These are phyloP conservation scores for Xanthia togata DNA, from an alignment of 2,888 invertebrate genomes.

Conservation along the genomic window DNA sequence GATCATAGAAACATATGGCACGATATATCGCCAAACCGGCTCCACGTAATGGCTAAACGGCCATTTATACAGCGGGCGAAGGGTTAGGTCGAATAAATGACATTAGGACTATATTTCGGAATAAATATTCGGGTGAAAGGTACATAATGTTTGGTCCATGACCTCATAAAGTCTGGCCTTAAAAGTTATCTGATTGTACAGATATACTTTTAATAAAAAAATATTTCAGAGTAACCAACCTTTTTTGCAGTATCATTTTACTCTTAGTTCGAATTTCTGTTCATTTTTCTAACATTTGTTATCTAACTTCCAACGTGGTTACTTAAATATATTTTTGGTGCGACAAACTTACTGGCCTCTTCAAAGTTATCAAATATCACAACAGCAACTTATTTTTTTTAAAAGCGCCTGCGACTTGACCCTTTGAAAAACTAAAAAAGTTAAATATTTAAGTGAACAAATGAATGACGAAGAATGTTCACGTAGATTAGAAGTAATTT, in stretches of 20 bases:
- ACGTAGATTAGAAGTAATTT: constrained; percentile 46
- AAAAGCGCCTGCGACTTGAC: background rate
- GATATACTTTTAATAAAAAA: constrained; percentile 9
- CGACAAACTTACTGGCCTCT: background rate
- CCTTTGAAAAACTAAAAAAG: background rate
- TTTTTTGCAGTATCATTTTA: constrained; percentile 20
- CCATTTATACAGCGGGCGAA: constrained; percentile 47
- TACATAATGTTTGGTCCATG: constrained; percentile 24
- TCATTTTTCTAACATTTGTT: constrained; percentile 3
- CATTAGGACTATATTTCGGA: constrained; percentile 34
- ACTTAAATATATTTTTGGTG: constrained; percentile 1
- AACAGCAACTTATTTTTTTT: constrained; percentile 10
- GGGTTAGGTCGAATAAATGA: constrained; percentile 50
- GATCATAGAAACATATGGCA: constrained; percentile 71
- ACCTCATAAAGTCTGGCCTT: constrained; percentile 29
- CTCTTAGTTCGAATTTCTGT: background rate
- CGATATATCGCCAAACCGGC: constrained; percentile 46
- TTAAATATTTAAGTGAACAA: constrained; percentile 31
- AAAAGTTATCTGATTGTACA: constrained; percentile 24
- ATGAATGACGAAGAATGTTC: constrained; percentile 25
- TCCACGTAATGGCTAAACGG: constrained; percentile 37
- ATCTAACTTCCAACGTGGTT: background rate
- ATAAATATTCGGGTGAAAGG: constrained; percentile 46
- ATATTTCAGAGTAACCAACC: background rate
- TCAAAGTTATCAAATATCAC: constrained; percentile 26